A percentile compares a stretch with the other conserved stretches of the same genome.
Conservation (phyloP, 1,140 invertebrate genomes). For the Philotrypesis tridentata region DNA sequence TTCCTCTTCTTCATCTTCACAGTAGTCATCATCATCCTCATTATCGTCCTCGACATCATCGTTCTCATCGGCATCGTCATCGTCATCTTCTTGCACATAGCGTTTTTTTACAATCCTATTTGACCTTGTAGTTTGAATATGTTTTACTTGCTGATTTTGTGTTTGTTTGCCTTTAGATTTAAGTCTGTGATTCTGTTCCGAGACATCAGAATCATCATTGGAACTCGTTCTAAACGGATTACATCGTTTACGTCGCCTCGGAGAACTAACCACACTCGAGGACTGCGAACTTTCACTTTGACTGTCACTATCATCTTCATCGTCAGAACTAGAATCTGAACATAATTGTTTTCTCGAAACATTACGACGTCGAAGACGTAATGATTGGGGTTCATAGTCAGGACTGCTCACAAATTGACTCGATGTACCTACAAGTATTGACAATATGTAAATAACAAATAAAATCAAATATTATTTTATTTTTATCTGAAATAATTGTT, state of each 20-base stretch:
- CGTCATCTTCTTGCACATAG: constrained; percentile 44
- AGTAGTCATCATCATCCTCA: neutral
- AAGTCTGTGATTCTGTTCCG: constrained; percentile 68
- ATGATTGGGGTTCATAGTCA: constrained; percentile 47
- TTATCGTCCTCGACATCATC: constrained; percentile 62
- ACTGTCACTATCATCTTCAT: constrained; percentile 45
- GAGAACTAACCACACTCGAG: constrained; percentile 64
- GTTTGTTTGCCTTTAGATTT: constrained; percentile 60
- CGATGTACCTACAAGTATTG: too few species aligned
- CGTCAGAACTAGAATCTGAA: constrained; percentile 26
- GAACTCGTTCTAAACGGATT: neutral
- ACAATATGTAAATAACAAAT: constrained; percentile 57
- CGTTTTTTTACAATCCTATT: constrained; percentile 56
- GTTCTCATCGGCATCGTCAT: constrained; percentile 60
- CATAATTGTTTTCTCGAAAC: constrained; percentile 51
- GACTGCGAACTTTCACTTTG: constrained; percentile 54
- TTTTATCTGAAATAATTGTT: constrained; percentile 24
- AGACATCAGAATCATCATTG: constrained; percentile 61
- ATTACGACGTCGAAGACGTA: constrained; percentile 56
- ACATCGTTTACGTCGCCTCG: constrained; percentile 61
- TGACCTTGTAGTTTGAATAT: constrained; percentile 60
- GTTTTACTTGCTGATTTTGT: constrained; percentile 63
- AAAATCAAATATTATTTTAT: constrained; percentile 48
- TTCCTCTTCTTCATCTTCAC: constrained; percentile 49
- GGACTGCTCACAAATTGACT: constrained; percentile 44